These are phyloP conservation scores for Brachionus asplanchnoidis DNA, from an alignment of 1,140 invertebrate species.

Conservation along the genomic window DNA sequence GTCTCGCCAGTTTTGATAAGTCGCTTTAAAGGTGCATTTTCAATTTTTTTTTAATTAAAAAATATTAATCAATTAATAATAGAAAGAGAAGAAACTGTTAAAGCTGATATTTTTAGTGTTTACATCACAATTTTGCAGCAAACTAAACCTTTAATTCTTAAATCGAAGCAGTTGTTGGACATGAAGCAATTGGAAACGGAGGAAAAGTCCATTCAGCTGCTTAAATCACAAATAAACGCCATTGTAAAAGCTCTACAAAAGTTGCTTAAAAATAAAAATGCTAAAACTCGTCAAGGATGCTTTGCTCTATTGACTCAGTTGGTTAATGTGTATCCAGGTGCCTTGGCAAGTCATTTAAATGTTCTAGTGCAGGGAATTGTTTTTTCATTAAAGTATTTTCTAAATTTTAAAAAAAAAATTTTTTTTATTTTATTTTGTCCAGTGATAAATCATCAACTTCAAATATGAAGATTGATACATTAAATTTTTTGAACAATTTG, in stretches of 20 bases:
- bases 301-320: slow-evolving; percentile 84
- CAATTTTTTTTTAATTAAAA: slow-evolving; percentile 34
- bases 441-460: slow-evolving; percentile 88
- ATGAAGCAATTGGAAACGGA: not conserved
- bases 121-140: slow-evolving; percentile 87
- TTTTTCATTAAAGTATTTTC: slow-evolving; percentile 70
- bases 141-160: slow-evolving; percentile 63
- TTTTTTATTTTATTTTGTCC: slow-evolving; percentile 39
- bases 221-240: slow-evolving; percentile 62
- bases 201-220: slow-evolving; percentile 45
- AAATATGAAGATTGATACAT: slow-evolving; percentile 96
- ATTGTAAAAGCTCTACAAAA: slow-evolving; percentile 81
- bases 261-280: slow-evolving; percentile 86
- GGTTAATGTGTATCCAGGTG: slow-evolving; percentile 78
- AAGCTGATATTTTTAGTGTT: slow-evolving; percentile 92
- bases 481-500: slow-evolving; percentile 83
- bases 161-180: not conserved
- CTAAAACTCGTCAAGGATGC: slow-evolving; percentile 85
- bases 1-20: slow-evolving; percentile 82
- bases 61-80: slow-evolving; percentile 43
- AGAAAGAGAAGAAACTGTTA: slow-evolving; percentile 97
- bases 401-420: not conserved
- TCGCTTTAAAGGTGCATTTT: slow-evolving; percentile 75
- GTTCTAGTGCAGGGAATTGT: slow-evolving; percentile 81
- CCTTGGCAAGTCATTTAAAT: slow-evolving; percentile 75